Percentiles rank a stretch among this genome's conserved stretches.
Evolutionary conservation across 1,140 invertebrate genomes (phyloP).

Genomic region (Dinothrombium tinctorium): DNA sequence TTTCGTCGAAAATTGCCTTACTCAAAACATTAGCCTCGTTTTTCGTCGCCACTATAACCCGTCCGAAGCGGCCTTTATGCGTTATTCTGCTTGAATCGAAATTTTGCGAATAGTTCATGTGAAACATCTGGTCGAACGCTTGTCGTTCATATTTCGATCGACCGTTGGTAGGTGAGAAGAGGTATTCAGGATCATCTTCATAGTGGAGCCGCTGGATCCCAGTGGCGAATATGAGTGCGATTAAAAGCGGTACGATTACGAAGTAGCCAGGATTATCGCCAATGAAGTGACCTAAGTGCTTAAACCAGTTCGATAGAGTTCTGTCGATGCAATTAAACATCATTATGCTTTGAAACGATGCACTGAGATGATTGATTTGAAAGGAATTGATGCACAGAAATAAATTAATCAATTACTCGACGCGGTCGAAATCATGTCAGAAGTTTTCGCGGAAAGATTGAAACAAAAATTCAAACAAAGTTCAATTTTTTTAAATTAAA

Average conservation of each 20-base stretch:
- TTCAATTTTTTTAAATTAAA: too few relatives aligned
- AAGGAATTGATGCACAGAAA: too few relatives aligned
- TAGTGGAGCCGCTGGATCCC: conserved; percentile 61
- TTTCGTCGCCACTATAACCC: conserved; percentile 56
- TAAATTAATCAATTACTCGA: too few relatives aligned
- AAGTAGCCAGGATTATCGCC: conserved; percentile 63
- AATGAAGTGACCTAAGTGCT: conserved; percentile 51
- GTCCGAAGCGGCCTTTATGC: conserved; percentile 59
- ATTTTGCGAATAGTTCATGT: conserved; percentile 57
- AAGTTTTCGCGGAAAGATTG: too few relatives aligned
- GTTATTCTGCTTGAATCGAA: conserved; percentile 66
- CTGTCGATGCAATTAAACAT: conserved; percentile 15
- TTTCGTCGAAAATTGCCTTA: conserved; percentile 46
- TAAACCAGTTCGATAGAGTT: conserved; percentile 38
- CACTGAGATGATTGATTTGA: too few relatives aligned
- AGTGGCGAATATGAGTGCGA: conserved; percentile 53
- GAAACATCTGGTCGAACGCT: conserved; percentile 55
- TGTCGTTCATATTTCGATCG: conserved; percentile 41
- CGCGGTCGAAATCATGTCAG: too few relatives aligned
- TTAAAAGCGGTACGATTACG: conserved; percentile 53
- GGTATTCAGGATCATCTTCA: conserved; percentile 73
- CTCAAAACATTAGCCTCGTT: conserved; percentile 55
- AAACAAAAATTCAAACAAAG: too few relatives aligned
- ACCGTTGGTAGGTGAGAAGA: conserved; percentile 65
- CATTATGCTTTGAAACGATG: too few relatives aligned